Percentiles rank a stretch among this genome's conserved stretches.
Conservation (phyloP, 1,140 invertebrate genomes). For the Ptiloglossa arizonensis region DNA sequence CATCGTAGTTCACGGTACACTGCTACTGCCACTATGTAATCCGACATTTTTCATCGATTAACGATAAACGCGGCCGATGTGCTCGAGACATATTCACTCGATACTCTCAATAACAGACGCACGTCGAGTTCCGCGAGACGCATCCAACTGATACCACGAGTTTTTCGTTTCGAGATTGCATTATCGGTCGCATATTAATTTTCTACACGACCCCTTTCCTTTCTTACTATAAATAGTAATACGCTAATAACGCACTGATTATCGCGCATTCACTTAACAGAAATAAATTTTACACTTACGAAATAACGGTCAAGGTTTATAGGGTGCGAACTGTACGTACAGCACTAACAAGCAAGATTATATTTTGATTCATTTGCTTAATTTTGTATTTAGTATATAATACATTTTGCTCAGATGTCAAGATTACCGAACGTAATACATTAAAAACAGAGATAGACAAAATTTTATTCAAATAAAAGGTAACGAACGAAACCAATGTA, state of each 20-base stretch:
- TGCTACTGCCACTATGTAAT: neutral
- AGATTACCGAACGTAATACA: too few species aligned
- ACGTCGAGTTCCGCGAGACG: neutral
- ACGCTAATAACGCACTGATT: neutral
- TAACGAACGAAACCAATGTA: too few species aligned
- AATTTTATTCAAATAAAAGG: too few species aligned
- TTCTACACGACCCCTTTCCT: neutral
- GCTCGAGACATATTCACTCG: neutral
- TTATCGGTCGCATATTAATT: slow-evolving; percentile 3
- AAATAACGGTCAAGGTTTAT: too few species aligned
- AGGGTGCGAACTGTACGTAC: neutral
- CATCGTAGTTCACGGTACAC: neutral
- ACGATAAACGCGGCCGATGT: neutral
- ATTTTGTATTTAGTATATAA: too few species aligned
- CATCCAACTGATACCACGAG: neutral
- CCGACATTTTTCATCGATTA: neutral
- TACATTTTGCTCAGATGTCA: too few species aligned
- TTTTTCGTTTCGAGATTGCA: neutral
- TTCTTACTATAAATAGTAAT: neutral
- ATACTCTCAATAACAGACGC: neutral
- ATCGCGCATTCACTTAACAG: too few species aligned
- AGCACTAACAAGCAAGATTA: too few species aligned
- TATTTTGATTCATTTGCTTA: too few species aligned
- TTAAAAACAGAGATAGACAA: too few species aligned
- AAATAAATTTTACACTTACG: too few species aligned